Evolutionary conservation across 2,888 invertebrate genomes (phyloP).

Genomic region (Odontocerum albicorne): DNA sequence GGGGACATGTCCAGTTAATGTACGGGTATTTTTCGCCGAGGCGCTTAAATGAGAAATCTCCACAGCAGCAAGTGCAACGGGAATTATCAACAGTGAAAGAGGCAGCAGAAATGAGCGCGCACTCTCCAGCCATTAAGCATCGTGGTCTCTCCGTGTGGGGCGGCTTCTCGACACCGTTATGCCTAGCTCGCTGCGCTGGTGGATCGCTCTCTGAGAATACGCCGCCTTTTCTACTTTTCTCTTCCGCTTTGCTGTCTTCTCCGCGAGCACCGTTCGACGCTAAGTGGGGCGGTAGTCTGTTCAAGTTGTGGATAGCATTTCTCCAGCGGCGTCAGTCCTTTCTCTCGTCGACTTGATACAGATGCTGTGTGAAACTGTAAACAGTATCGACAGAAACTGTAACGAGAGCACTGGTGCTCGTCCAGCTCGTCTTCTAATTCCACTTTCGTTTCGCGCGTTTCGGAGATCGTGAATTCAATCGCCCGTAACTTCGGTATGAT

Average conservation of each 20-base stretch:
- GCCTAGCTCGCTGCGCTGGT: not conserved
- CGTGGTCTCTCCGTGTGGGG: not conserved
- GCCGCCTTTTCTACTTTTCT: not conserved
- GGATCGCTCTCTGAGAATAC: not conserved
- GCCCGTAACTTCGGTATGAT: too few relatives aligned
- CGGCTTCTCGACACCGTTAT: not conserved
- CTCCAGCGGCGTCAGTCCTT: conserved; percentile 10
- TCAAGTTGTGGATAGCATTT: conserved; percentile 14
- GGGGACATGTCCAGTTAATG: conserved; percentile 7
- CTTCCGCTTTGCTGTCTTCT: not conserved
- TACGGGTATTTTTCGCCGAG: not conserved
- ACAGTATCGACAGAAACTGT: conserved; percentile 10
- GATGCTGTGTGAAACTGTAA: not conserved
- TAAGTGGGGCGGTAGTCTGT: conserved; percentile 15
- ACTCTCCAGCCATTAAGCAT: not conserved
- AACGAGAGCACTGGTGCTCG: not conserved
- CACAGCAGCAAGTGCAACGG: conserved; percentile 12
- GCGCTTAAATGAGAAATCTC: conserved; percentile 12
- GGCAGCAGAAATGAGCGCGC: too few relatives aligned
- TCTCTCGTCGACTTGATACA: conserved; percentile 5
- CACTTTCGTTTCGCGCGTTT: too few relatives aligned
- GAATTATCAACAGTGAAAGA: conserved; percentile 15
- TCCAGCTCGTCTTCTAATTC: too few relatives aligned
- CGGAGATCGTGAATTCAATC: too few relatives aligned
- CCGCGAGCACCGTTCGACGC: not conserved